Base-by-base conservation (phyloP, 1,140 invertebrate species). In the Zaprionus inermis region DNA sequence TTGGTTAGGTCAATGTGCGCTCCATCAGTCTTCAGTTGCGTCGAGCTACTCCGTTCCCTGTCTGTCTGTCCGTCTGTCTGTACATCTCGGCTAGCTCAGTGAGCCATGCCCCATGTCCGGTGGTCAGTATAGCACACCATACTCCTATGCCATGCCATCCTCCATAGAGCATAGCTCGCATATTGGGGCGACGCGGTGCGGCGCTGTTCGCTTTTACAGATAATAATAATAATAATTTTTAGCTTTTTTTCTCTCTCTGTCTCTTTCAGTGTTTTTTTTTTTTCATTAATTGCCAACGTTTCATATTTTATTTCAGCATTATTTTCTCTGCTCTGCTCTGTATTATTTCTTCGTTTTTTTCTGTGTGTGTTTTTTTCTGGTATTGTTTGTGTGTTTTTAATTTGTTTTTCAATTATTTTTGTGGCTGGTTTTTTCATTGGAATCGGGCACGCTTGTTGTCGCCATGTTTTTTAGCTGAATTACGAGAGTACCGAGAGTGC, bases 331-430 rank as follows among this genome's bases (percentile, higher is more conserved):
- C 12, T n/a, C 49, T 64, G 44, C 30, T 65, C 34, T 10, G 55
- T 44, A 49, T 49, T 86, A 82, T 86, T 86, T 86, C 78, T 86
- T 65, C 72, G 65, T 78, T 86, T 72, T 65, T 82, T 73, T 49
- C 9, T 11, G 9, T 49, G 56, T 28, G 12, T 64, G 44, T 71
- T 71, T 65, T 34, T 65, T 58, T 32, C 14, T 60, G 36, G 61
- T 32, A 51, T 38, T 69, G n/a, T 72, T 20, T 34, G 52, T 70
- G 52, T 76, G 71, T 77, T 72, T 83, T 76, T 76, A 81, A 88
- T 88, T 88, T 88, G 83, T 88, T 88, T 86, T 88, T 88, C 84
- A 88, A 88, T 88, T 88, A 88, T 88, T 86, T 86, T 77, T 88
- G 79, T 86, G 82, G 76, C 69, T 81, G 60, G 30, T 58, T 56